These are phyloP conservation scores for Enteromius unitaeniatus DNA, from an alignment of 2,797 vertebrate genomes.

Conservation along the genomic window DNA sequence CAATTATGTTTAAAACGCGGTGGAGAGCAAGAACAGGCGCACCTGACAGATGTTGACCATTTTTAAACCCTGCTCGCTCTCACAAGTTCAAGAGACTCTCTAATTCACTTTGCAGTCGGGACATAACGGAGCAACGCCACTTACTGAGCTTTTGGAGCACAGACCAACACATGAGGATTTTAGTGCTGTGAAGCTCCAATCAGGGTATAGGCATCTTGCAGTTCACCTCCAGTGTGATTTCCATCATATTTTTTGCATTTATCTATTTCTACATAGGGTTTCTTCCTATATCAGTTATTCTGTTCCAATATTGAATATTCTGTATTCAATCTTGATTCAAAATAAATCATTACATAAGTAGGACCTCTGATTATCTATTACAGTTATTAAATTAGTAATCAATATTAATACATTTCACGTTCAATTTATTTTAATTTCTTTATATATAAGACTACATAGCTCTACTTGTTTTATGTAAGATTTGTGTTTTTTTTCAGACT, in stretches of 20 bases:
- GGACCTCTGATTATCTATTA: not conserved
- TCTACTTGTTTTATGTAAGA: not conserved
- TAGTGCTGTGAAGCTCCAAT: constrained; percentile 7
- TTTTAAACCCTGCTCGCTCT: constrained; percentile 60
- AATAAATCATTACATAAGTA: constrained; percentile 4
- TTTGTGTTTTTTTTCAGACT: not conserved
- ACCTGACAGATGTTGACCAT: constrained; percentile 76
- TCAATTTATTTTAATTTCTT: too few species aligned
- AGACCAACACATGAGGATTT: constrained; percentile 27
- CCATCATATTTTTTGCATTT: not conserved
- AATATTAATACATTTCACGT: not conserved
- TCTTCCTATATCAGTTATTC: not conserved
- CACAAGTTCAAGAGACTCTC: constrained; percentile 70
- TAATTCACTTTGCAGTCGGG: constrained; percentile 61
- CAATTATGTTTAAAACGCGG: constrained; percentile 69
- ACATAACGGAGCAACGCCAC: constrained; percentile 54
- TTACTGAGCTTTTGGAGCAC: constrained; percentile 53
- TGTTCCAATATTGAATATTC: too few species aligned
- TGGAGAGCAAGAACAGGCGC: constrained; percentile 71
- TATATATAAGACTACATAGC: too few species aligned
- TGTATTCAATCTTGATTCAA: not conserved
- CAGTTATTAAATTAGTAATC: not conserved
- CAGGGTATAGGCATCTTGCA: constrained; percentile 12
- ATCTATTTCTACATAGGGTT: not conserved
- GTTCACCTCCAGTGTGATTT: constrained; percentile 14